Evolutionary conservation across 2,113 vertebrate species (phyloP).

Genomic region (Himantopus leucocephalus): DNA sequence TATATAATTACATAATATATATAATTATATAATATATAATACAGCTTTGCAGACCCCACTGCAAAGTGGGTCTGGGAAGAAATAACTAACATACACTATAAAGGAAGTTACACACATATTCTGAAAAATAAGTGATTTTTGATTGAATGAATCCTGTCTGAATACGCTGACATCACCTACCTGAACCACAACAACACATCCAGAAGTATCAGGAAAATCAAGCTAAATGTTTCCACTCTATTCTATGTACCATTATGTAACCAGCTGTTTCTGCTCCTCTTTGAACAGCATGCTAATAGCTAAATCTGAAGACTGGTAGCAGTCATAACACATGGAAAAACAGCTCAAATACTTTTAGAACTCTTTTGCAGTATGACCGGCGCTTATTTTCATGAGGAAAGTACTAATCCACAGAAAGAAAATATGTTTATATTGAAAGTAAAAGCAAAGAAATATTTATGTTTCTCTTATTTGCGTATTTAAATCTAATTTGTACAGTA

Average conservation of each 20-base stretch:
- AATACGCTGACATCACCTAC: neutral
- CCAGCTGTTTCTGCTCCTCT: neutral
- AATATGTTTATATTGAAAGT: neutral
- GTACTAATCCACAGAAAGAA: neutral
- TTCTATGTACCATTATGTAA: neutral
- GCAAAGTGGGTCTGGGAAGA: neutral
- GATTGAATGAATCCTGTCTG: neutral
- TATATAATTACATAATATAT: too few species aligned
- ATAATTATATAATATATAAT: too few species aligned
- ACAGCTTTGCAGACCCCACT: neutral
- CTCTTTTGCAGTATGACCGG: accelerated
- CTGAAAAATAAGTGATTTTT: neutral
- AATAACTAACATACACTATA: neutral
- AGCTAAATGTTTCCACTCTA: neutral
- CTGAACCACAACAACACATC: neutral
- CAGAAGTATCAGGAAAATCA: neutral
- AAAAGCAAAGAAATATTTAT: neutral
- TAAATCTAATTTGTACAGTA: neutral
- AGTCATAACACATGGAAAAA: neutral
- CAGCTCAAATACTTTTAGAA: neutral
- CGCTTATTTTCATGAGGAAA: neutral
- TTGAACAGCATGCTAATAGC: neutral
- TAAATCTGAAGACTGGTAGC: neutral
- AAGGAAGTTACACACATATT: neutral
- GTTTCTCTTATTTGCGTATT: neutral